Base-by-base conservation (phyloP, 1,140 invertebrate genomes). In the Drosophila ogumai region DNA sequence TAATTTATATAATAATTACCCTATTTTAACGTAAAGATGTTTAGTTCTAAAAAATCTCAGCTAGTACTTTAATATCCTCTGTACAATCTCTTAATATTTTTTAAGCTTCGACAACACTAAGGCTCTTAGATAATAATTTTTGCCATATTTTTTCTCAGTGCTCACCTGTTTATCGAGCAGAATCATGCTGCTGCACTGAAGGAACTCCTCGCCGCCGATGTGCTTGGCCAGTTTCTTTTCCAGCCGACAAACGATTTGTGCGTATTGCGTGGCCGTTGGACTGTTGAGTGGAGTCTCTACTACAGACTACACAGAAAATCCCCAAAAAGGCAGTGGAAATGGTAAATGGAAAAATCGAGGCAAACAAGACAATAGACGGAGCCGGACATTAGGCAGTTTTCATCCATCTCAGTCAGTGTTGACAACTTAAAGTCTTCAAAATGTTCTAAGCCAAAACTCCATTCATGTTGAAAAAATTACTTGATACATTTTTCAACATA, bases 211-310 rank as follows among this genome's bases (percentile, higher is more conserved):
- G 15, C 86, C 86, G 34, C 91, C 91, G 71, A 92, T 80, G 61
- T 92, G 88, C 52, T 92, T 92, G 50, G 92, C 91, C 75, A 92
- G 52, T 61, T 92, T 92, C 57, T 90, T 91, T 69, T 92, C 91
- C 49, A 92, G 64, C 15, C 91, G 75, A 71, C 92, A 92, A 38
- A 92, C 52, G 47, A 92, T 92, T 82, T 92, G 92, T 50, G 92
- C 92, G 54, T 92, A 91, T 74, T 91, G 91, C 64, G 92, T 91
- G 58, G 91, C 75, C 40, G 91, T 91, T 13, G 91, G 84, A 57
- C 90, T 82, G 68, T 79, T 75, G 54, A 92, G 74, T 47, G 65
- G 38, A 64, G 66, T 22, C 44, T 57, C 60, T 31, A 22, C 40
- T 41, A 36, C 47, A 61, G 74, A 58, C 49, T 46, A 17, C 38